phyloP scores from a whole-genome alignment of 2,888 invertebrate genomes.

The Bruchidius siliquastri region DNA sequence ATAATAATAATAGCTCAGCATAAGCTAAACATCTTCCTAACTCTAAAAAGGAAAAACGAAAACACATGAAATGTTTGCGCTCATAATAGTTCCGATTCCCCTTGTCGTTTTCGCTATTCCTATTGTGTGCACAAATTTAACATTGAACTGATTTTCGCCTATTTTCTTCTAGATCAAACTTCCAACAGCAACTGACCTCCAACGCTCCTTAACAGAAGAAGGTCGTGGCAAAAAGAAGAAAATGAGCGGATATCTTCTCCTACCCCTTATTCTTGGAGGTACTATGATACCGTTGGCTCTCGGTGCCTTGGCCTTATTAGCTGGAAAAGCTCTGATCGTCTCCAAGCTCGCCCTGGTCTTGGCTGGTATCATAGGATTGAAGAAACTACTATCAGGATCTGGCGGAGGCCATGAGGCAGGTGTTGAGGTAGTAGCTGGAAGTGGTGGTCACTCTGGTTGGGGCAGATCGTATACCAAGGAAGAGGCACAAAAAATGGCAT shows the following conservation, averaged over 20 bases:
- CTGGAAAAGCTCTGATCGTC: constrained; percentile 81
- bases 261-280: constrained; percentile 75
- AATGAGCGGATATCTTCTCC: constrained; percentile 67
- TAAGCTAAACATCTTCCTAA: too few species aligned
- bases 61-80: too few species aligned
- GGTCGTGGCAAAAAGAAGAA: constrained; percentile 69
- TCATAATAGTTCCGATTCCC: too few species aligned
- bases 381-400: constrained; percentile 70
- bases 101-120: too few species aligned
- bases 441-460: constrained; percentile 65
- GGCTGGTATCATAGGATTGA: constrained; percentile 79
- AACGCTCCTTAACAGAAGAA: constrained; percentile 58
- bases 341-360: constrained; percentile 78
- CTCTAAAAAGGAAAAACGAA: too few species aligned
- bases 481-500: constrained; percentile 56
- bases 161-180: constrained; percentile 60
- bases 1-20: too few species aligned
- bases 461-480: constrained; percentile 56
- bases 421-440: constrained; percentile 59
- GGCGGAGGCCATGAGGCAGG: constrained; percentile 57
- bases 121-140: background rate
- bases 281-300: constrained; percentile 78
- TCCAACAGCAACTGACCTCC: constrained; percentile 62
- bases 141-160: background rate
- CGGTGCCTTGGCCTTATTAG: constrained; percentile 74